Conservation (phyloP, 2,797 vertebrate species). For the Corythornis leucogaster region DNA sequence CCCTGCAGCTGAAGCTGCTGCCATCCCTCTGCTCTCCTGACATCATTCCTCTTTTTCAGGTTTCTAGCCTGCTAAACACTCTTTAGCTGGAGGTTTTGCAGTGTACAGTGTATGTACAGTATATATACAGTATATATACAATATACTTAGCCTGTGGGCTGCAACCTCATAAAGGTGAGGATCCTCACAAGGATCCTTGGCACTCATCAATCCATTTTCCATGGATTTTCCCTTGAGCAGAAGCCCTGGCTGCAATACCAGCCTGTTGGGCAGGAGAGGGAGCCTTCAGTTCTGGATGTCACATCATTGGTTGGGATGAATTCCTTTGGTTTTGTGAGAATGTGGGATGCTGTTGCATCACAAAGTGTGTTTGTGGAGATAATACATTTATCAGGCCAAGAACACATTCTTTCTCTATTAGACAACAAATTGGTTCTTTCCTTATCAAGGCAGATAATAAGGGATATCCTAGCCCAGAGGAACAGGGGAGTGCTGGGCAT, state of each 20-base stretch:
- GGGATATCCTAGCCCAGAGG: neutral
- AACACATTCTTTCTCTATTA: neutral
- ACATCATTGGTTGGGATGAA: neutral
- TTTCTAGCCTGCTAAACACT: neutral
- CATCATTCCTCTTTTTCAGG: accelerated
- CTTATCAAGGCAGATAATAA: neutral
- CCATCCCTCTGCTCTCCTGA: neutral
- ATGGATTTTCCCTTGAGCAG: neutral
- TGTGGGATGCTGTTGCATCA: neutral
- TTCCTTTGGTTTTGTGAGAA: neutral
- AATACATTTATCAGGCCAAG: constrained; percentile 35
- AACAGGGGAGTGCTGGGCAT: neutral
- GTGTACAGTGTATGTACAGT: too few relatives aligned
- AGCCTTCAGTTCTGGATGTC: neutral
- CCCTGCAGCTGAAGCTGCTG: neutral
- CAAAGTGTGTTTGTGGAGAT: neutral
- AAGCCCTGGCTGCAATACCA: neutral
- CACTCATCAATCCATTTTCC: neutral
- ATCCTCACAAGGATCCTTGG: neutral
- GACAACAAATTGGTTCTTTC: neutral
- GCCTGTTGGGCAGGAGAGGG: neutral
- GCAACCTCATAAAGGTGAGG: too few relatives aligned
- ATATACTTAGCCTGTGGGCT: neutral
- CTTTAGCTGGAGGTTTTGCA: neutral
- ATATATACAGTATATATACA: too few relatives aligned